A percentile compares a stretch with the other conserved stretches of the same genome.
phyloP scores from a whole-genome alignment of 2,888 invertebrate genomes.

The Drosophila paucipuncta region DNA sequence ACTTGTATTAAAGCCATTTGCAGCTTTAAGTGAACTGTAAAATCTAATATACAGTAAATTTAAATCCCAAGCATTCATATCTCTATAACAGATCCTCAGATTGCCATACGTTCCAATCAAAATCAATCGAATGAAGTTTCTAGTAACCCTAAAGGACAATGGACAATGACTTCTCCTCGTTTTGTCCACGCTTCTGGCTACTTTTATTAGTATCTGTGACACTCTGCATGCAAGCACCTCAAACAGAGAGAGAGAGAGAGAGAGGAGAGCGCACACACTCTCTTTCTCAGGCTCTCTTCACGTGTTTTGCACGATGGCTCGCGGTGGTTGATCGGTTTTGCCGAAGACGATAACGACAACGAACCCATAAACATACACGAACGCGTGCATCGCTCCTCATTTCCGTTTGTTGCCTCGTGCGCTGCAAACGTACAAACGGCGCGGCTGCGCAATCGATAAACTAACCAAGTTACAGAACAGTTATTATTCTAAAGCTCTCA shows the following conservation, averaged over 20 bases:
- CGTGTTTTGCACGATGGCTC: neutral
- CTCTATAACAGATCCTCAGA: neutral
- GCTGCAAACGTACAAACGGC: constrained; percentile 57
- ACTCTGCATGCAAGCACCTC: neutral
- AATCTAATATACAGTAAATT: fast-evolving
- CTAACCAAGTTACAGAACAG: neutral
- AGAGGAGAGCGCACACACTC: neutral
- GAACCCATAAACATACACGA: constrained; percentile 48
- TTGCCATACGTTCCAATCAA: constrained; percentile 6
- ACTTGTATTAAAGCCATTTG: neutral
- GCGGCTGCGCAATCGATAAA: constrained; percentile 3
- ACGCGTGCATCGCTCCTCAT: constrained; percentile 59
- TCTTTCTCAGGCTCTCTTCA: neutral
- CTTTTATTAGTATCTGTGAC: constrained; percentile 25
- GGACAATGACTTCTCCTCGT: constrained; percentile 17
- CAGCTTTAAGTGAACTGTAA: neutral
- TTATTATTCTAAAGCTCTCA: constrained; percentile 3
- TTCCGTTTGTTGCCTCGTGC: constrained; percentile 74
- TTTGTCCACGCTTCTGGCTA: constrained; percentile 22
- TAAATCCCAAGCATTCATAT: neutral
- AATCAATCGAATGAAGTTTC: constrained; percentile 3
- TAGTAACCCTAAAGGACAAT: constrained; percentile 15
- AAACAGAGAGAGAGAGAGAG: neutral
- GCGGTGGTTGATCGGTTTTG: constrained; percentile 50
- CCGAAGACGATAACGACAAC: constrained; percentile 18